Evolutionary conservation across 1,140 invertebrate genomes (phyloP).

Genomic region (Paralvinella palmiformis): DNA sequence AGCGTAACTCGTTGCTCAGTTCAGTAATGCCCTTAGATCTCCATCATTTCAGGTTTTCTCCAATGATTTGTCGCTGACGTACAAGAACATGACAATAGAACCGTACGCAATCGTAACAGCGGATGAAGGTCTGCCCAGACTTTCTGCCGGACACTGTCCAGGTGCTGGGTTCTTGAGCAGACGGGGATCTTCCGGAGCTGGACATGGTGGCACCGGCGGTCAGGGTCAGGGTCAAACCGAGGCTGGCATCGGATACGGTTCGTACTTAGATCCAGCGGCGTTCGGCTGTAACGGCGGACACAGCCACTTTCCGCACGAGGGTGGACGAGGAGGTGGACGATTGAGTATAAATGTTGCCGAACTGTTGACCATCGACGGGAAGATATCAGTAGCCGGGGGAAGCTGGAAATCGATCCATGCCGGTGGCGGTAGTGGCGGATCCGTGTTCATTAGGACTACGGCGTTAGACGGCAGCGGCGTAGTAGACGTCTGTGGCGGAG

Average conservation of each 20-base stretch:
- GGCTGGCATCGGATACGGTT: conserved; percentile 31
- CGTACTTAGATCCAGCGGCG: conserved; percentile 27
- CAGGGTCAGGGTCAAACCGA: conserved; percentile 28
- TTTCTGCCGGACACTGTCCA: neutral
- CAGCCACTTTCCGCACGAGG: conserved; percentile 28
- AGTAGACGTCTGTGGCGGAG: conserved; percentile 29
- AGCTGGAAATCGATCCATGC: conserved; percentile 25
- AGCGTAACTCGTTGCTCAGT: no score
- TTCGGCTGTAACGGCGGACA: conserved; percentile 37
- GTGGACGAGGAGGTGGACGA: conserved; percentile 30
- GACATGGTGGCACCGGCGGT: conserved; percentile 38
- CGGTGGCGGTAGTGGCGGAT: conserved; percentile 35
- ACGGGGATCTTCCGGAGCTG: conserved; percentile 31
- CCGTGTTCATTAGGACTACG: conserved; percentile 27
- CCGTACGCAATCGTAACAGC: conserved; percentile 28
- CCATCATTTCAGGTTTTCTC: conserved; percentile 29
- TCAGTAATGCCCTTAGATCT: no score
- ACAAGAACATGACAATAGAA: conserved; percentile 34
- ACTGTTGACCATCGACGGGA: conserved; percentile 6
- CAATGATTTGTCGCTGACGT: conserved; percentile 32
- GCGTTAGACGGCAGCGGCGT: conserved; percentile 32
- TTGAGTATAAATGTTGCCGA: conserved; percentile 22
- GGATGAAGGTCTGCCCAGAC: conserved; percentile 26
- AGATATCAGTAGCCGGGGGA: conserved; percentile 25
- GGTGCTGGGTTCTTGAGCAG: conserved; percentile 12